Conservation (phyloP, 2,888 invertebrate genomes). For the Horisme vitalbata region DNA sequence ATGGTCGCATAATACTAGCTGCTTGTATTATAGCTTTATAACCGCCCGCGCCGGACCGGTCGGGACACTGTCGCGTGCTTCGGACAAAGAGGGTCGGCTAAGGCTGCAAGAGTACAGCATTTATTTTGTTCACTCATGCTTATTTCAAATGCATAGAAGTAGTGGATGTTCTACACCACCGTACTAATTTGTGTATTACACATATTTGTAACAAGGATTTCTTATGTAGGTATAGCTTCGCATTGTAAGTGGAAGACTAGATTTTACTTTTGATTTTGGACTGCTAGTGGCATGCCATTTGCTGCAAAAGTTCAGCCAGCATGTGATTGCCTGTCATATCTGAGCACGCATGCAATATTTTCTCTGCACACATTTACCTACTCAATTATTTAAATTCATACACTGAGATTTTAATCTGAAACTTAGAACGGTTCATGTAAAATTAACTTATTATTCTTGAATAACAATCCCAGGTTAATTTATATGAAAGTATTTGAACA, state of each 20-base stretch:
- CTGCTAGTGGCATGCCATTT: neutral
- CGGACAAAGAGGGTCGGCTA: constrained; percentile 20
- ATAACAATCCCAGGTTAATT: too few species aligned
- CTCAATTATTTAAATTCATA: too few species aligned
- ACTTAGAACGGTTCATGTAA: too few species aligned
- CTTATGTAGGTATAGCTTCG: too few species aligned
- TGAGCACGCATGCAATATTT: constrained; percentile 12
- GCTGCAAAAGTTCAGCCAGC: constrained; percentile 15
- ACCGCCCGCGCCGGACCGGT: constrained; percentile 46
- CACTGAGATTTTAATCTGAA: too few species aligned
- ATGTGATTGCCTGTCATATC: constrained; percentile 23
- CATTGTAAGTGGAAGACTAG: neutral
- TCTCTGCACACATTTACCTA: constrained; percentile 33
- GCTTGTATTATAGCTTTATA: constrained; percentile 18
- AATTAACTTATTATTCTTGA: too few species aligned
- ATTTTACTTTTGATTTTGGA: neutral
- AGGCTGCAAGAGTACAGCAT: constrained; percentile 23
- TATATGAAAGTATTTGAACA: too few species aligned
- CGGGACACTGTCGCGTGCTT: constrained; percentile 26
- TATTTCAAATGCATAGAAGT: constrained; percentile 1
- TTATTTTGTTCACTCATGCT: too few species aligned
- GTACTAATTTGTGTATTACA: too few species aligned
- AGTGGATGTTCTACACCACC: neutral
- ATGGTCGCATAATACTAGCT: neutral
- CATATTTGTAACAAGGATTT: too few species aligned